Evolutionary conservation across 2,797 vertebrate genomes (phyloP).

Genomic region (Lacerta agilis): DNA sequence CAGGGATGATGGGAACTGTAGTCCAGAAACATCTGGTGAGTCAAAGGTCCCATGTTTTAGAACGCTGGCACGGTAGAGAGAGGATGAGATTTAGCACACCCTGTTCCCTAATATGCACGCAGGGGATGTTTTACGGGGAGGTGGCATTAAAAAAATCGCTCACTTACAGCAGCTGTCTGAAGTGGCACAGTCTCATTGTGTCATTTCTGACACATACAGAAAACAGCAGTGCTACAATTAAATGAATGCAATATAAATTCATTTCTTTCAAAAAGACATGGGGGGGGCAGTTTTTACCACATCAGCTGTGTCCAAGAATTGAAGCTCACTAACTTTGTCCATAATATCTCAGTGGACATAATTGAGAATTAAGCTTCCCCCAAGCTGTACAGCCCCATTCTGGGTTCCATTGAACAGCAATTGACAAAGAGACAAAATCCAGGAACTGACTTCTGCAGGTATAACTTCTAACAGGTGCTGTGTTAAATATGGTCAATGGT

Average conservation of each 20-base stretch:
- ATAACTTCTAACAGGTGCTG: neutral
- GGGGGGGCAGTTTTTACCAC: neutral
- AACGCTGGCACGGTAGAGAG: no score
- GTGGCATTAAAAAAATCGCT: neutral
- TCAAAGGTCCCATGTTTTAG: no score
- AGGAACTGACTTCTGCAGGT: neutral
- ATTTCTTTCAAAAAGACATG: no score
- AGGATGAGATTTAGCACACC: neutral
- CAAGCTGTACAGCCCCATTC: neutral
- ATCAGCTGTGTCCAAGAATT: neutral
- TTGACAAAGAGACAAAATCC: neutral
- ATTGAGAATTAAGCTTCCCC: neutral
- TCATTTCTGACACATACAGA: neutral
- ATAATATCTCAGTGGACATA: neutral
- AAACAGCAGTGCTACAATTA: neutral
- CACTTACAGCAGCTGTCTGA: neutral
- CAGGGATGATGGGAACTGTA: no score
- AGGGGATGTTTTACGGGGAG: neutral
- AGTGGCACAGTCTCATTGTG: neutral
- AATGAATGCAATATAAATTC: neutral
- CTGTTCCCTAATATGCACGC: no score
- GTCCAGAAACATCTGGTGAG: no score
- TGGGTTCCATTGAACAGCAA: neutral
- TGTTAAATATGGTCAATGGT: neutral
- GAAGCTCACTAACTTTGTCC: neutral